Percentiles rank a stretch among this genome's conserved stretches.
phyloP scores from a whole-genome alignment of 2,888 invertebrate species.

The Aphelenchoides bicaudatus region DNA sequence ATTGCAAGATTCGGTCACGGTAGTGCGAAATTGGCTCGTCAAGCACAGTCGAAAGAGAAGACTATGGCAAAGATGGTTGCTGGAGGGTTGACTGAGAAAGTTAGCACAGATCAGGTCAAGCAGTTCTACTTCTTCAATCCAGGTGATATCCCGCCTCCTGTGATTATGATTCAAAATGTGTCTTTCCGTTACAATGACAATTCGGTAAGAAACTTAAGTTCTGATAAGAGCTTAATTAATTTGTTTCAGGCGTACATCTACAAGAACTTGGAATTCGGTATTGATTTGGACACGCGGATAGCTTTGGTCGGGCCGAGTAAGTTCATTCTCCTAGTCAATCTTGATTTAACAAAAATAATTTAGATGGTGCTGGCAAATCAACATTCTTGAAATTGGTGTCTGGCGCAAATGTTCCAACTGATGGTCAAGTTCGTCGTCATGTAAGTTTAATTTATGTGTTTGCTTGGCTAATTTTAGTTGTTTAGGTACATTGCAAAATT shows the following conservation, averaged over 20 bases:
- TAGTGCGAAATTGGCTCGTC: conserved; percentile 92
- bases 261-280: conserved; percentile 94
- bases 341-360: too few species aligned
- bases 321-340: too few species aligned
- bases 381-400: conserved; percentile 90
- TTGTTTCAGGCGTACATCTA: conserved; percentile 77
- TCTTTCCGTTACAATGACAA: conserved; percentile 78
- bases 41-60: conserved; percentile 99
- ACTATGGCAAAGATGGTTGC: conserved; percentile 99
- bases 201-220: conserved; percentile 31
- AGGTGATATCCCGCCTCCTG: conserved; percentile 93
- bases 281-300: conserved; percentile 89
- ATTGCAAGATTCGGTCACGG: conserved; percentile 99
- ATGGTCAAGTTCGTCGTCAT: conserved; percentile 95
- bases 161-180: conserved; percentile 98
- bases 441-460: too few species aligned
- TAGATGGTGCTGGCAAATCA: conserved; percentile 98
- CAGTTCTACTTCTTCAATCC: conserved; percentile 93
- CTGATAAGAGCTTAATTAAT: too few species aligned
- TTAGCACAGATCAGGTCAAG: conserved; percentile 78
- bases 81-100: conserved; percentile 91
- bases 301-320: conserved; percentile 71
- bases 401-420: conserved; percentile 87
- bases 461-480: conserved; percentile 59
- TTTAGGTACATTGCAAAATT: conserved; percentile 23